phyloP scores from a whole-genome alignment of 2,797 vertebrate species.

The Sylvia borin region DNA sequence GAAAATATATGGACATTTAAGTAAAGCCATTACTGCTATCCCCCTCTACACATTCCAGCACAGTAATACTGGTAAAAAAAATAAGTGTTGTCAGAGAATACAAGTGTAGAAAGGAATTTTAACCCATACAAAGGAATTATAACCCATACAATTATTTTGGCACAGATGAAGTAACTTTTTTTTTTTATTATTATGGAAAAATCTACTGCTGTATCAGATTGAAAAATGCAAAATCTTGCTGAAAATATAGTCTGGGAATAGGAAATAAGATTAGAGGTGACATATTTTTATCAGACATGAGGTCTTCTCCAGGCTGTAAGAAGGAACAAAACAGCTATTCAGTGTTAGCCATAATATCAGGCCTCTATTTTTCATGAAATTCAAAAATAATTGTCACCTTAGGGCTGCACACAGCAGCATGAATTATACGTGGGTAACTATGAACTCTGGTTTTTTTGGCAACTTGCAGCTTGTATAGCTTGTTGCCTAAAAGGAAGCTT shows the following conservation, averaged over 20 bases:
- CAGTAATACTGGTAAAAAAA: not conserved
- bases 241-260: constrained; percentile 44
- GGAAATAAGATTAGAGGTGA: constrained; percentile 64
- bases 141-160: not conserved
- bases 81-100: not conserved
- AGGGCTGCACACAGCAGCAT: constrained; percentile 53
- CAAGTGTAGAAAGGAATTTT: not conserved
- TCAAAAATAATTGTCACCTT: constrained; percentile 74
- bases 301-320: constrained; percentile 55
- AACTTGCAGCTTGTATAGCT: constrained; percentile 11
- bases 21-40: not conserved
- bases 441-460: not conserved
- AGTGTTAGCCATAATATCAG: constrained; percentile 42
- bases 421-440: constrained; percentile 44
- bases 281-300: constrained; percentile 58
- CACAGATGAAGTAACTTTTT: not conserved
- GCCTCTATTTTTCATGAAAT: constrained; percentile 56
- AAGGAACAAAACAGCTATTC: constrained; percentile 16
- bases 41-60: rapidly evolving
- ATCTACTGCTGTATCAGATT: not conserved
- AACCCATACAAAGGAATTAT: not conserved
- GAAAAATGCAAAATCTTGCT: not conserved
- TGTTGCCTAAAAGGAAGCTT: constrained; percentile 55
- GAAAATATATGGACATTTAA: not conserved
- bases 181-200: not conserved